Base-by-base conservation (phyloP, 2,113 vertebrate genomes). In the Pardalotus punctatus region DNA sequence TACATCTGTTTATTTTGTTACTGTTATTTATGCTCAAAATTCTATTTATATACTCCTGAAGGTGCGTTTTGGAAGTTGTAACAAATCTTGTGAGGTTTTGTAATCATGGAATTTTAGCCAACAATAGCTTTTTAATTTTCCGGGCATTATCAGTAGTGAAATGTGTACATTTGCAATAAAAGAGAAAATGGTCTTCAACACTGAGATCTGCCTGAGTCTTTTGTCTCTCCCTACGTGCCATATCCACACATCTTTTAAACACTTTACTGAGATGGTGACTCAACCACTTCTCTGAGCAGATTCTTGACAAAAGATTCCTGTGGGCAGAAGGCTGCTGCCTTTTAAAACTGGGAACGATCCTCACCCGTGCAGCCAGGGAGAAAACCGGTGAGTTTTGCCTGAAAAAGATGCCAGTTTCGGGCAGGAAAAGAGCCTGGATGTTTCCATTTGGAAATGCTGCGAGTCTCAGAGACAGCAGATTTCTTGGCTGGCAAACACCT, bases 1-100 rank as follows among this genome's bases (percentile, higher is more conserved):
- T 91, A 96, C 97, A 91, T 93, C 94, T 94, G 89, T 96, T 96
- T 98, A 96, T 98, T 98, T 98, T 98, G 97, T 96, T 98, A 98
- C 95, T 96, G 72, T 98, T 97, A 98, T 98, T 98, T 98, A 98
- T 98, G 93, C 96, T 96, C 92, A 82, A 93, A 81, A 91, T 96
- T 95, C 64, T 98, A 98, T 98, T 98, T 98, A 98, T 98, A 90
- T 96, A 94, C 71, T 92, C 78, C 80, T 81, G 50, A 89, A 82
- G 72, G 64, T 61, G 79, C 17, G 43, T 90, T 96, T 97, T 97
- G 97, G 97, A 95, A 97, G 92, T 80, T 85, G 83, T 61, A 77
- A 93, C 42, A 82, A 78, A 95, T 91, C 84, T 79, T 70, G 65
- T 72, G 54, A 35, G 29, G 36, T 96, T 97, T 95, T 77, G 86